Conservation (phyloP, 2,797 vertebrate genomes). For the Spheniscus humboldti region DNA sequence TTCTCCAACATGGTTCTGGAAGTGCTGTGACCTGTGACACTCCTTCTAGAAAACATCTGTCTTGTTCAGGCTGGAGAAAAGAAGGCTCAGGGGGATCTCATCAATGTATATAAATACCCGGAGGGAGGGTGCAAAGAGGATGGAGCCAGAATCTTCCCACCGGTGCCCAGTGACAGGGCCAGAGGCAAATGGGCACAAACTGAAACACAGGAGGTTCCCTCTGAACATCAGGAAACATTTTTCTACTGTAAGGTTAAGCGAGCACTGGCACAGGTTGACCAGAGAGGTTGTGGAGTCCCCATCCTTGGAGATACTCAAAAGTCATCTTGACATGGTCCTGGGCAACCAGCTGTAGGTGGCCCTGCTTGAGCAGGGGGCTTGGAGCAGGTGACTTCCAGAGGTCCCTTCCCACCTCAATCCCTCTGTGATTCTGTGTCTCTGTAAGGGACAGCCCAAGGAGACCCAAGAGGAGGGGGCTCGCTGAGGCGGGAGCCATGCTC, state of each 20-base stretch:
- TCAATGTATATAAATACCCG: neutral
- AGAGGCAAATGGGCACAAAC: neutral
- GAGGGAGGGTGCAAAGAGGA: neutral
- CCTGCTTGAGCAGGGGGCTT: neutral
- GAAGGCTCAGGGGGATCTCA: neutral
- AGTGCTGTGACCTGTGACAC: neutral
- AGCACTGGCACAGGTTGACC: neutral
- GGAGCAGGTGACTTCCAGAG: neutral
- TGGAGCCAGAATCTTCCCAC: neutral
- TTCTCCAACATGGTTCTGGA: neutral
- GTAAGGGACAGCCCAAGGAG: neutral
- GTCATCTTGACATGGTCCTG: neutral
- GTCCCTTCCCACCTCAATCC: neutral
- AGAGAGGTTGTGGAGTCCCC: neutral
- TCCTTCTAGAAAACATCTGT: neutral
- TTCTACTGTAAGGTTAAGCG: too few species aligned
- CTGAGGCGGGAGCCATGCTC: accelerated
- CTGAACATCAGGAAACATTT: neutral
- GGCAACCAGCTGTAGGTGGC: neutral
- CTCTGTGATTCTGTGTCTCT: neutral
- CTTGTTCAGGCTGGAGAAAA: neutral
- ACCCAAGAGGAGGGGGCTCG: neutral
- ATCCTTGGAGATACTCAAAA: neutral
- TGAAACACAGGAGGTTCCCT: neutral
- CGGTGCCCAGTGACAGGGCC: neutral